These are phyloP conservation scores for Anoura caudifer DNA, from an alignment of 2,113 vertebrate species.

Conservation along the genomic window DNA sequence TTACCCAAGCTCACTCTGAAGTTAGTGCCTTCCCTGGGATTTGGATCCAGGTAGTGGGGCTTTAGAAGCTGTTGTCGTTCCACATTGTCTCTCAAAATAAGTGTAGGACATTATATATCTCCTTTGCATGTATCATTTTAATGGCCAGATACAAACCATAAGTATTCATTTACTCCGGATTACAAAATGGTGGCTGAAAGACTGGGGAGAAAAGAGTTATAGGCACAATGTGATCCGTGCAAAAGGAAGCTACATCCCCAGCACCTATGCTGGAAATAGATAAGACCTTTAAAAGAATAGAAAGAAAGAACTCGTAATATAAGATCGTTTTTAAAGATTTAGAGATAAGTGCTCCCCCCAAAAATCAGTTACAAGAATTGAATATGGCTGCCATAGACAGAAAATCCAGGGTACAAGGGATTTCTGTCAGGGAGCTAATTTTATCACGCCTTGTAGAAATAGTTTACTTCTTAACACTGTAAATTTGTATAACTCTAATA, in stretches of 20 bases:
- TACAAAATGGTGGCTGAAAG: not conserved
- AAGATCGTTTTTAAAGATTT: constrained; percentile 6
- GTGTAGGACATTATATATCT: not conserved
- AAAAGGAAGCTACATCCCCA: not conserved
- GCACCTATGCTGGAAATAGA: not conserved
- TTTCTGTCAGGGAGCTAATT: constrained; percentile 1
- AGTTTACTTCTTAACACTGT: not conserved
- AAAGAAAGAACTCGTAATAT: not conserved
- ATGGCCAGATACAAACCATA: not conserved
- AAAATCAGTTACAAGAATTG: not conserved
- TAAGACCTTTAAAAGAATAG: not conserved
- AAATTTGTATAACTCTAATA: not conserved
- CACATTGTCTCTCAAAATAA: not conserved
- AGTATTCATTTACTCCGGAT: not conserved
- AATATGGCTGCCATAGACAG: not conserved
- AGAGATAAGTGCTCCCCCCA: not conserved
- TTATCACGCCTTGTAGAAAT: not conserved
- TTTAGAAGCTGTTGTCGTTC: not conserved
- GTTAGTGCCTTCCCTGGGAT: not conserved
- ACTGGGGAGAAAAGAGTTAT: not conserved
- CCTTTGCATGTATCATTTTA: not conserved
- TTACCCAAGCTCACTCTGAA: not conserved
- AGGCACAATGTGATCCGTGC: not conserved
- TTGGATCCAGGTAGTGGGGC: not conserved
- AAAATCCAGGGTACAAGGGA: not conserved